Evolutionary conservation across 1,140 invertebrate genomes (phyloP), one percentile per base, ranked within the genome.

Genomic region (Sycophila sp.): DNA sequence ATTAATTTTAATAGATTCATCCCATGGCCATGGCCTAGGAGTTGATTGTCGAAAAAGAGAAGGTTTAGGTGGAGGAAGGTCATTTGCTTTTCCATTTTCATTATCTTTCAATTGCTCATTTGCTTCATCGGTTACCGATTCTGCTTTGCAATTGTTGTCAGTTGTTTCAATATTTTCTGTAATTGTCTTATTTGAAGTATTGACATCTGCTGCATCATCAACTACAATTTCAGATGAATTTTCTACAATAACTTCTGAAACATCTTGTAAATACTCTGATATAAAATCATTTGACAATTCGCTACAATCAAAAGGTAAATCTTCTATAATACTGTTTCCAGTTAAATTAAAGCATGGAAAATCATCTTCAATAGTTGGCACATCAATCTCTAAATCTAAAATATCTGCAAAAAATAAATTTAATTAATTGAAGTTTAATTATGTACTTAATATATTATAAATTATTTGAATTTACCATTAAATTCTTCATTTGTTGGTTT

Each of bases 1-100:
- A 63, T 62, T 28, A 19, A 65, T 59, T 71, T 55, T 56, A 26
- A 72, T 59, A 47, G 60, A 64, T 49, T 76, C 60, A 51, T 71
- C 69, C 62, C 62, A 71, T 36, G 69, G 69, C 63, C 62, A 71
- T 30, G 69, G 62, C 28, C 45, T 71, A 7, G 24, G 15, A 17
- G 11, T 24, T 17, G 55, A 42, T 22, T 47, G 47, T 15, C 3
- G 45, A 56, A 72, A 67, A 7, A 55, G 30, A 6, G 70, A 72
- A 26, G 63, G 64, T 15, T 4, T 0, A 13, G 70, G 45, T 45
- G 26, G 34, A 30, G 70, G 63, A 38, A 72, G 36, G 10, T 71
- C 55, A 42, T 59, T 32, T 22, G 6, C 51, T 17, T 65, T 65
- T 22, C 38, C 24, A 58, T 4, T 45, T 38, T 71, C 30, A 60